phyloP scores from a whole-genome alignment of 2,113 vertebrate genomes.

The Numida meleagris region DNA sequence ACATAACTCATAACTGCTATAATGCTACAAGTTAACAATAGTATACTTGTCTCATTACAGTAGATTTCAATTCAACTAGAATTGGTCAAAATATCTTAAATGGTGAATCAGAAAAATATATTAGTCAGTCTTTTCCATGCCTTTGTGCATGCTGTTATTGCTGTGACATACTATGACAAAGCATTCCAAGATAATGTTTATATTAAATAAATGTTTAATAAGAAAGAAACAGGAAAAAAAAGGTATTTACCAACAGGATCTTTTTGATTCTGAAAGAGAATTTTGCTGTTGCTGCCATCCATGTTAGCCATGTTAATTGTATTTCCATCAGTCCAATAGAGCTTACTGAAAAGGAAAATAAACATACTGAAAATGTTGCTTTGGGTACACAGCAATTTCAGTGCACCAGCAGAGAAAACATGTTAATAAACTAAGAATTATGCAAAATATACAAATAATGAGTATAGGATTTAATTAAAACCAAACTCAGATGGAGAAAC shows the following conservation, averaged over 20 bases:
- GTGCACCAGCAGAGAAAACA: neutral
- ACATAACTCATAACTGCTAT: neutral
- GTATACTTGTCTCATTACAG: neutral
- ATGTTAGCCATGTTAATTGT: constrained; percentile 98
- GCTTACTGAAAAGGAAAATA: constrained; percentile 82
- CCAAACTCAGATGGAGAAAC: neutral
- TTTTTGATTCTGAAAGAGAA: constrained; percentile 95
- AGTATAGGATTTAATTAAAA: neutral
- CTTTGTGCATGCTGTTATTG: neutral
- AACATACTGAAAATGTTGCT: neutral
- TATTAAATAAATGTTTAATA: neutral
- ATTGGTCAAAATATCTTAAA: neutral
- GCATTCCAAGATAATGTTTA: neutral
- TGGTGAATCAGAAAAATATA: neutral
- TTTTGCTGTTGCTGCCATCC: constrained; percentile 98
- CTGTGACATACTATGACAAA: neutral
- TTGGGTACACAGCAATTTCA: neutral
- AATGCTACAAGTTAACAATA: neutral
- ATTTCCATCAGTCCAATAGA: constrained; percentile 97
- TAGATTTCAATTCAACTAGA: neutral
- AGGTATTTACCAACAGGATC: constrained; percentile 91
- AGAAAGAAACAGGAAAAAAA: neutral
- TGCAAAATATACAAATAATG: neutral
- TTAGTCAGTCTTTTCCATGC: neutral
- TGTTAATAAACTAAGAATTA: neutral